Conservation (phyloP, 2,113 vertebrate genomes). For the Rhabdornis inornatus region DNA sequence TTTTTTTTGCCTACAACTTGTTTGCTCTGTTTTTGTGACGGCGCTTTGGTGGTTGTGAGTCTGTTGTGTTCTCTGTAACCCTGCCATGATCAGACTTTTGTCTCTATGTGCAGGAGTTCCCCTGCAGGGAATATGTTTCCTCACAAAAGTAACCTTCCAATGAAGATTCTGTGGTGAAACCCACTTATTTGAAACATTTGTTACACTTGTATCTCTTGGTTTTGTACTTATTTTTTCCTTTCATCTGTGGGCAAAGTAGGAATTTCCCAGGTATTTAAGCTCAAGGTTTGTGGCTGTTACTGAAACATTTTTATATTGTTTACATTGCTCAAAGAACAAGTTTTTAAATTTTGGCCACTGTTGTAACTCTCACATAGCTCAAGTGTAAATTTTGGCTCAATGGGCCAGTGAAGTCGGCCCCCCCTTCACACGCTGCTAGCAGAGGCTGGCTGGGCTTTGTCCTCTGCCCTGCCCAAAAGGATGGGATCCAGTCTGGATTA, state of each 20-base stretch:
- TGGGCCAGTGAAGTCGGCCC: not conserved
- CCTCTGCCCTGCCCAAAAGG: not conserved
- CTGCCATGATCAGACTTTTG: not conserved
- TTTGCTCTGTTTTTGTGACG: not conserved
- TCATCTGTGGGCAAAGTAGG: not conserved
- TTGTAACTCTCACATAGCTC: not conserved
- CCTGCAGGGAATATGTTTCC: not conserved
- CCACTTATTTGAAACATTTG: not conserved
- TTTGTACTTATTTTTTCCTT: not conserved
- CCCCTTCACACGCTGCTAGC: not conserved
- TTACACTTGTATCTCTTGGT: not conserved
- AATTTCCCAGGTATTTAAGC: not conserved
- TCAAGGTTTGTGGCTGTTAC: not conserved
- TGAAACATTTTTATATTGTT: conserved; percentile 4
- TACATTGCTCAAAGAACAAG: not conserved
- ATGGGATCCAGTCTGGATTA: not conserved
- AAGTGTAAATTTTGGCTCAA: not conserved
- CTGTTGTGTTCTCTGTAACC: not conserved
- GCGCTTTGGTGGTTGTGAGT: not conserved
- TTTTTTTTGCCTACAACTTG: not conserved
- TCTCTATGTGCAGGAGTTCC: not conserved
- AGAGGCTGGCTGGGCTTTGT: not conserved
- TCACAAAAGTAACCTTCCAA: not conserved
- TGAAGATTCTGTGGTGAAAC: conserved; percentile 1
- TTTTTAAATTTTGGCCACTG: not conserved